phyloP scores from a whole-genome alignment of 2,888 invertebrate species.

The Doris montereyensis region DNA sequence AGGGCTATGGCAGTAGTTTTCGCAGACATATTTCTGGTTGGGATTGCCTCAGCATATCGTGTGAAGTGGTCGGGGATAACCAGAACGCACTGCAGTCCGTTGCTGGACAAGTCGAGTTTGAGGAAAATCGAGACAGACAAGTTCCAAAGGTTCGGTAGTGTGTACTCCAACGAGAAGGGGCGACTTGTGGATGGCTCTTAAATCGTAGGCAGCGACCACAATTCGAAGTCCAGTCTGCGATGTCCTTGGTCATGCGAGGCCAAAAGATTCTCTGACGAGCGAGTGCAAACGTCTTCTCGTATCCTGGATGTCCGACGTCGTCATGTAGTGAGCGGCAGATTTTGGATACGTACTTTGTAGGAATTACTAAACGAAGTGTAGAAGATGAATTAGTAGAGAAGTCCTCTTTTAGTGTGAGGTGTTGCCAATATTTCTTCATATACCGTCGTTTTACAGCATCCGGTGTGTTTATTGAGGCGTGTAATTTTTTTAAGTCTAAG shows the following conservation, averaged over 20 bases:
- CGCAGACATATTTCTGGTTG: slow-evolving; percentile 47
- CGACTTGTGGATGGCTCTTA: slow-evolving; percentile 27
- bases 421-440: too few species aligned
- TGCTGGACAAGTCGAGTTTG: slow-evolving; percentile 40
- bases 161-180: slow-evolving; percentile 39
- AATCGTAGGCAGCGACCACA: slow-evolving; percentile 47
- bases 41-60: slow-evolving; percentile 48
- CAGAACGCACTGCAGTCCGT: slow-evolving; percentile 48
- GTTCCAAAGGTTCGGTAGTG: slow-evolving; percentile 46
- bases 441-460: too few species aligned
- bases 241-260: slow-evolving; percentile 46
- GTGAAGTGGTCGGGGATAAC: slow-evolving; percentile 52
- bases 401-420: too few species aligned
- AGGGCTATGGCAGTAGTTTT: not conserved
- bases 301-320: slow-evolving; percentile 44
- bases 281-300: slow-evolving; percentile 43
- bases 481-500: too few species aligned
- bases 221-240: slow-evolving; percentile 38
- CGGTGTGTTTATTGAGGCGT: too few species aligned
- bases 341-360: too few species aligned
- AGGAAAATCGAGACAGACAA: slow-evolving; percentile 51
- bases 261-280: slow-evolving; percentile 47
- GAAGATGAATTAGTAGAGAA: too few species aligned
- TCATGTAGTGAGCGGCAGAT: too few species aligned
- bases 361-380: too few species aligned